Percentiles rank a stretch among this genome's conserved stretches.
These are phyloP conservation scores for Pelmatolapia mariae DNA, from an alignment of 2,113 vertebrate species.

Conservation along the genomic window DNA sequence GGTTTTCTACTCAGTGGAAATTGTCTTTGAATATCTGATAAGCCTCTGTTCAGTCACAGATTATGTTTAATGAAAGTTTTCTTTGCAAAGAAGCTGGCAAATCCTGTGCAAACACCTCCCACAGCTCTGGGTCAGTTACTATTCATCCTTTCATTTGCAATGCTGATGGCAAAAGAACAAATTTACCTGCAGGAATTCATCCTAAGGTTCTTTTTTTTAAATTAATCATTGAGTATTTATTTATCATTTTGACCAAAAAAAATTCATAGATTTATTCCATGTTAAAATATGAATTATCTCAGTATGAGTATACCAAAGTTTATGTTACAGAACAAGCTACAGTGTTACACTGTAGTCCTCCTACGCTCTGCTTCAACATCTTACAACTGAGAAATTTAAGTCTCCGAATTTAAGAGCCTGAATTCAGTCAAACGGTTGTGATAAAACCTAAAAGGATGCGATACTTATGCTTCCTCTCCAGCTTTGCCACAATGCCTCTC, in stretches of 20 bases:
- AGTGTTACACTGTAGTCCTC: neutral
- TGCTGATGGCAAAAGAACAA: neutral
- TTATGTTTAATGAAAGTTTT: conserved; percentile 4
- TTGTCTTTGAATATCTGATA: neutral
- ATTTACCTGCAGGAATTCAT: neutral
- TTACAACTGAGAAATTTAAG: neutral
- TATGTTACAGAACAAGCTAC: neutral
- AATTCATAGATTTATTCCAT: neutral
- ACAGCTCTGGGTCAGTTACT: neutral
- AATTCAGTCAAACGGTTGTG: neutral
- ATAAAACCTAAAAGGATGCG: neutral
- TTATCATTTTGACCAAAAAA: neutral
- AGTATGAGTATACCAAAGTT: neutral
- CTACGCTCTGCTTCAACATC: neutral
- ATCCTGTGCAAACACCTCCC: neutral
- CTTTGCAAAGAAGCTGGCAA: neutral
- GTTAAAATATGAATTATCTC: neutral
- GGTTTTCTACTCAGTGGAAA: conserved; percentile 2
- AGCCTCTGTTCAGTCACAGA: neutral
- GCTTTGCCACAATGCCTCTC: neutral
- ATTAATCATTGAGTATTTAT: neutral
- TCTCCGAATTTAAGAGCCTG: neutral
- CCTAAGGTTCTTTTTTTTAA: fast-evolving
- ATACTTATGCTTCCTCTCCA: neutral
- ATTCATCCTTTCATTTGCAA: neutral